A percentile compares a stretch with the other conserved stretches of the same genome.
Evolutionary conservation across 2,888 invertebrate species (phyloP).

Genomic region (Ectemnius cavifrons): DNA sequence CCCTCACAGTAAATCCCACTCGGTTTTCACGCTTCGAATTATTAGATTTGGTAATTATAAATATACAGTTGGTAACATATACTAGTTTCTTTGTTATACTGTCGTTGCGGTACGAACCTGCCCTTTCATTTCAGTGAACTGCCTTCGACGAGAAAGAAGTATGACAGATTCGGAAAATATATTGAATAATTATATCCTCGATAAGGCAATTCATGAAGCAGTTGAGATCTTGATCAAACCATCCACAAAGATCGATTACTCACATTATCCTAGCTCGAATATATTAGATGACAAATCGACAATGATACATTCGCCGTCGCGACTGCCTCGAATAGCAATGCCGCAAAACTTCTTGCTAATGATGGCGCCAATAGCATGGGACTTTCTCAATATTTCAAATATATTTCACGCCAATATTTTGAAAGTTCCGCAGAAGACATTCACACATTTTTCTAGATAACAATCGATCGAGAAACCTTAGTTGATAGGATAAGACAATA

Average conservation of each 20-base stretch:
- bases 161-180: conserved; percentile 35
- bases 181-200: conserved; percentile 50
- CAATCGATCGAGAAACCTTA: too few species aligned
- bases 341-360: conserved; percentile 49
- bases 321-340: not conserved
- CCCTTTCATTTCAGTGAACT: conserved; percentile 9
- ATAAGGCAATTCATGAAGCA: conserved; percentile 53
- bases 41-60: not conserved
- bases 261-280: conserved; percentile 12
- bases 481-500: not conserved
- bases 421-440: not conserved
- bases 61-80: not conserved
- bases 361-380: conserved; percentile 61
- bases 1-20: not conserved
- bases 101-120: not conserved
- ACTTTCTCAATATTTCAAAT: conserved; percentile 56
- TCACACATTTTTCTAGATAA: not conserved
- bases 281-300: not conserved
- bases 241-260: conserved; percentile 5
- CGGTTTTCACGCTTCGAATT: not conserved
- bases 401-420: conserved; percentile 28
- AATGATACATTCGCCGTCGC: too few species aligned
- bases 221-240: conserved; percentile 40
- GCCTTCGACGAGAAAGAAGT: conserved; percentile 17
- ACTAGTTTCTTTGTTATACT: not conserved